Evolutionary conservation across 2,113 vertebrate species (phyloP), one percentile per base, ranked within the genome.

Genomic region (Solenodon paradoxus): DNA sequence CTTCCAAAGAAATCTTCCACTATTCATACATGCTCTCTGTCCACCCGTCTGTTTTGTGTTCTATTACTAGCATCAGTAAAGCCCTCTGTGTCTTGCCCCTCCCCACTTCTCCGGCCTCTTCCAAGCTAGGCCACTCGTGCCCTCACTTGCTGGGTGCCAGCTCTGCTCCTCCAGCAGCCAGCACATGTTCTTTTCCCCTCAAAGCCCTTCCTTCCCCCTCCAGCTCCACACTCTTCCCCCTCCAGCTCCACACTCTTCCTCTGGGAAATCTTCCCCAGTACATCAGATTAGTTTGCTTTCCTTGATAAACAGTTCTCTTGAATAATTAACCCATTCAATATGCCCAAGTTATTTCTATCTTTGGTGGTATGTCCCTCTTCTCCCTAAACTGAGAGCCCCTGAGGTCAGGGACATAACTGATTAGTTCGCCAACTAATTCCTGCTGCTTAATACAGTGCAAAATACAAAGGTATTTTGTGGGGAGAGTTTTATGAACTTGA

Each of bases 401-500:
- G 38, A 93, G 79, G 2, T 55, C 64, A 84, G 17, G 85, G 19
- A 91, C 53, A 22, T 45, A 30, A 88, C 77, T 71, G 26, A 86
- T 79, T 80, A 61, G 22, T 75, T 95, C 80, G 61, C 55, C n/a
- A 19, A 49, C 64, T 55, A 88, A 53, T 94, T 11, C 28, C 77
- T 80, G 81, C 64, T 57, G 35, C 32, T n/a, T 61, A 7, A 26
- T 63, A 57, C 4, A 83, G 30, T 59, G 32, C 61, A 11, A 26
- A 90, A 92, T 77, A 95, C 6, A 57, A 80, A 91, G 32, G 40
- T 83, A 8, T 72, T 32, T 1, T n/a, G 12, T 55, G 57, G 20
- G 24, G 26, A 51, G 28, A n/a, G 4, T 42, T 35, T 51, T 19
- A 77, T 68, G 82, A 96, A 96, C 93, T 85, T 72, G 82, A 85